Base-by-base conservation (phyloP, 2,888 invertebrate species). In the Neocrepidodera transversa region DNA sequence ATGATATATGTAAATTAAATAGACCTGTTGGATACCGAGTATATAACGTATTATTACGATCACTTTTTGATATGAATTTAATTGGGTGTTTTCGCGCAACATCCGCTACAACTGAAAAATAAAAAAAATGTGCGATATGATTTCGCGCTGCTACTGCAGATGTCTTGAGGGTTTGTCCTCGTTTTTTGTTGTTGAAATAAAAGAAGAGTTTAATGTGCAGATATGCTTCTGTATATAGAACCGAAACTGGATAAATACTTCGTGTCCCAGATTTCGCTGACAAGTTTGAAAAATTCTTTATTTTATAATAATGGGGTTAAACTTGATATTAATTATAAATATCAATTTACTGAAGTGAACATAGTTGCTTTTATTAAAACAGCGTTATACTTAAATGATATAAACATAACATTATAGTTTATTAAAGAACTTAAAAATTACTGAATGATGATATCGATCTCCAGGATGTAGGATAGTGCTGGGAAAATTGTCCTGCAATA, bases 401-500 rank as follows among this genome's bases (percentile, higher is more conserved):
- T n/a, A n/a, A n/a, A n/a, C n/a, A n/a, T n/a, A n/a, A n/a, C n/a
- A 54, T 45, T 23, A 56, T 16, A 64, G 40, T 47, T 69, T 55
- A 14, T 71, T 61, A 18, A 65, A 68, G 64, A 79, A 78, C 63
- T 76, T 78, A 61, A 76, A 78, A n/a, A 64, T 65, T 7, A 76
- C 68, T 13, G 81, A 83, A 70, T 93, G 92, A 14, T 82, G 77
- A 74, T 93, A 93, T 2, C 82, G 81, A 69, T 90, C 84, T 1
- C 88, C 90, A 4, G 93, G 92, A 68, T 86, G 84, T 38, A 93
- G 69, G 50, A 92, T 82, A 4, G 87, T 84, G 58, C 85, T 85
- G 0, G 93, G 93, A 68, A 93, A 93, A 70, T 89, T 87, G 66
- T 78, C 78, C 89, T 91, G 82, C 50, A 85, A 85, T 38, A 23